These are phyloP conservation scores for Chloebia gouldiae DNA, from an alignment of 2,113 vertebrate genomes.

Conservation along the genomic window DNA sequence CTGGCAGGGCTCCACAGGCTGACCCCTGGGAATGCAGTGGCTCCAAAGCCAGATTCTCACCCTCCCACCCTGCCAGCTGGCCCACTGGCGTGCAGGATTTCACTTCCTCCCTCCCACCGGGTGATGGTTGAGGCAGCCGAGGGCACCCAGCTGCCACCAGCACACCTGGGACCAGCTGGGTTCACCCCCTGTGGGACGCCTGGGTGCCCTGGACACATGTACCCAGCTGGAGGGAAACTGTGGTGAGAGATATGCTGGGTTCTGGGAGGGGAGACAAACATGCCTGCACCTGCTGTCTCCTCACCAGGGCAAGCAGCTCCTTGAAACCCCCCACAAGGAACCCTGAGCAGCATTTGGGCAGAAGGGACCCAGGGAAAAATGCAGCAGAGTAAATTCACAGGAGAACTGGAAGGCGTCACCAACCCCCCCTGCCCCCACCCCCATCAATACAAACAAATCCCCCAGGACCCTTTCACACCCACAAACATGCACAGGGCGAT, in stretches of 20 bases:
- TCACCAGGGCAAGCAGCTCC: neutral
- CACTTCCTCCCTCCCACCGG: neutral
- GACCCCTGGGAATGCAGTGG: accelerated
- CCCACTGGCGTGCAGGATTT: neutral
- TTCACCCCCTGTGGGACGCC: neutral
- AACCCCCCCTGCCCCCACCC: neutral
- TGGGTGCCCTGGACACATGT: neutral
- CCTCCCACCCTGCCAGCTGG: neutral
- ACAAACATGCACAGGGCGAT: neutral
- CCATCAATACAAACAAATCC: accelerated
- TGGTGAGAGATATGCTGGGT: neutral
- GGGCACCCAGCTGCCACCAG: neutral
- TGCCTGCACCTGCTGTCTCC: neutral
- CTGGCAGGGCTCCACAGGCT: neutral
- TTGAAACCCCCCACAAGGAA: neutral
- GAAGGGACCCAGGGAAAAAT: neutral
- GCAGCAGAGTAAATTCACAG: neutral
- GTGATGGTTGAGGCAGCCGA: neutral
- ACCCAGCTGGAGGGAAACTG: neutral
- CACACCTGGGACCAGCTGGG: neutral
- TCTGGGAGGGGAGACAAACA: neutral
- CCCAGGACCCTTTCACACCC: neutral
- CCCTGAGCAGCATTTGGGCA: neutral
- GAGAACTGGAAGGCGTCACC: neutral
- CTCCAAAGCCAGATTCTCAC: neutral